These are phyloP conservation scores for Byasa hedistus DNA, from an alignment of 2,888 invertebrate genomes.

Conservation along the genomic window DNA sequence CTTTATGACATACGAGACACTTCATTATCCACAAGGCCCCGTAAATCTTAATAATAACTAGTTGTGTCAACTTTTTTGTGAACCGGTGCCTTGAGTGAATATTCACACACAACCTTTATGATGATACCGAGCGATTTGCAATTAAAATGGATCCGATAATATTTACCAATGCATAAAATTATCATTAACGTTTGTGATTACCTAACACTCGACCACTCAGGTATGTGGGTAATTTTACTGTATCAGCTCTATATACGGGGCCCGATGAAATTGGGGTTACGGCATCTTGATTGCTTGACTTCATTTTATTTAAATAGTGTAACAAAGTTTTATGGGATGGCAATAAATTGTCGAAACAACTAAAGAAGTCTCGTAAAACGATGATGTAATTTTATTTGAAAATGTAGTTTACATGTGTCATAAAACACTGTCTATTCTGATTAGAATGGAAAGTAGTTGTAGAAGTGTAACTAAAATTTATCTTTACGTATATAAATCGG, in stretches of 20 bases:
- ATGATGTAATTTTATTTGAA: constrained; percentile 8
- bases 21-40: constrained; percentile 7
- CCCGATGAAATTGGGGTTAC: constrained; percentile 33
- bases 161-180: constrained; percentile 66
- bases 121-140: constrained; percentile 44
- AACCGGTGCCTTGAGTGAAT: constrained; percentile 22
- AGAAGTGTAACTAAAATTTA: background rate
- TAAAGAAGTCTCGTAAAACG: constrained; percentile 16
- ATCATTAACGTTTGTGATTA: constrained; percentile 49
- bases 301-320: constrained; percentile 34
- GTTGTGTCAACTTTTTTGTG: constrained; percentile 19
- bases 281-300: constrained; percentile 31
- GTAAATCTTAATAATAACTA: constrained; percentile 24
- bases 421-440: constrained; percentile 6
- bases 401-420: constrained; percentile 7
- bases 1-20: background rate
- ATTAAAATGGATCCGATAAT: constrained; percentile 60
- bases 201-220: constrained; percentile 37
- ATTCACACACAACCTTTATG: constrained; percentile 41
- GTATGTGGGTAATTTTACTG: constrained; percentile 34
- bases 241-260: constrained; percentile 31
- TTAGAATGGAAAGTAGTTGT: background rate
- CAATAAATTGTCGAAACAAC: constrained; percentile 21
- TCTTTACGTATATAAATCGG: constrained; percentile 3
- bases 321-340: constrained; percentile 17